Evolutionary conservation across 1,140 invertebrate genomes (phyloP).

Genomic region (Zaprionus taronus): DNA sequence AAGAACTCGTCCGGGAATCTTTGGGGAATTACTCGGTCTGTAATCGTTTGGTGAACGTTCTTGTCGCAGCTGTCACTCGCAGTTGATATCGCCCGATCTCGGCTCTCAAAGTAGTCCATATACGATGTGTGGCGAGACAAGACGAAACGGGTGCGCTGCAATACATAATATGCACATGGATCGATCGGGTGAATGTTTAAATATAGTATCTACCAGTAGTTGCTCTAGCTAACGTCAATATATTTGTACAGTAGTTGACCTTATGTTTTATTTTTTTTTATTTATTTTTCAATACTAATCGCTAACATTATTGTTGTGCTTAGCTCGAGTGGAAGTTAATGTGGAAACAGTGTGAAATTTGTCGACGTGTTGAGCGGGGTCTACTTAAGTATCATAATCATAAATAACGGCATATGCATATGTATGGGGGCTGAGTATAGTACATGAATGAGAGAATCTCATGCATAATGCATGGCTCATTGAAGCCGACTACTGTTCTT

Average conservation of each 20-base stretch:
- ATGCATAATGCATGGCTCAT: neutral
- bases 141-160: neutral
- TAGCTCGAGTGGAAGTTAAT: neutral
- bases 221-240: neutral
- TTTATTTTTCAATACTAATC: neutral
- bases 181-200: constrained; percentile 30
- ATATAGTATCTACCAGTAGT: neutral
- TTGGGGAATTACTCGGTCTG: neutral
- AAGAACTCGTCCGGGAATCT: neutral
- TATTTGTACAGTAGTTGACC: constrained; percentile 44
- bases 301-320: neutral
- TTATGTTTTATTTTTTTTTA: constrained; percentile 26
- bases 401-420: constrained; percentile 47
- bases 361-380: constrained; percentile 18
- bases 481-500: neutral
- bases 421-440: constrained; percentile 29
- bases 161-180: constrained; percentile 9
- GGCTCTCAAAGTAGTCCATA: neutral
- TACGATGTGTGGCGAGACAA: neutral
- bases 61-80: neutral
- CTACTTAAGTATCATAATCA: constrained; percentile 37
- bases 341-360: constrained; percentile 45
- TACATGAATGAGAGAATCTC: neutral
- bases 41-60: neutral
- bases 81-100: neutral